Conservation (phyloP, 2,888 invertebrate genomes). For the Apodemia hepburni region DNA sequence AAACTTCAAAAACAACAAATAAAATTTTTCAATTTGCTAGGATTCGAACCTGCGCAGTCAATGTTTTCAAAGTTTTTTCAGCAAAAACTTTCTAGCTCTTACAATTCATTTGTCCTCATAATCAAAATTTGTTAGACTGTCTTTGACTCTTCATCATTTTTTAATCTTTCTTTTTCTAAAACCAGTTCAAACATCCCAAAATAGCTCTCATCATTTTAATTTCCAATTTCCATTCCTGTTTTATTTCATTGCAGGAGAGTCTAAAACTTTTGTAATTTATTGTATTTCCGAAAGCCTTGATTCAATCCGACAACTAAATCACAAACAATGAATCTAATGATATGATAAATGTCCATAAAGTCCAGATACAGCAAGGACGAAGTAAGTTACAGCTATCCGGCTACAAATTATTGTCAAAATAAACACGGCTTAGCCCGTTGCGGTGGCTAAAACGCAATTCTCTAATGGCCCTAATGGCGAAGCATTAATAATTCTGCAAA, state of each 20-base stretch:
- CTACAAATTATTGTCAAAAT: conserved; percentile 1
- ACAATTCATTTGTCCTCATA: too few relatives aligned
- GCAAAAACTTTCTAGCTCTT: too few relatives aligned
- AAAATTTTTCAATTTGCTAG: too few relatives aligned
- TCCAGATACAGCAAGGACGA: not conserved
- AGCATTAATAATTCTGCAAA: conserved; percentile 8
- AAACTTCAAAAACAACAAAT: too few relatives aligned
- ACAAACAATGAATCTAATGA: not conserved
- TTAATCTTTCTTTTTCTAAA: too few relatives aligned
- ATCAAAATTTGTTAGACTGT: too few relatives aligned
- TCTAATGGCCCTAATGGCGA: conserved; percentile 8
- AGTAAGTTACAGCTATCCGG: not conserved
- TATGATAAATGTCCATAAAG: not conserved
- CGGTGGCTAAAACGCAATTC: conserved; percentile 9
- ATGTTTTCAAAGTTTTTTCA: too few relatives aligned
- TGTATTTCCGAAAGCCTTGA: not conserved
- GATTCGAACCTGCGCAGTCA: too few relatives aligned
- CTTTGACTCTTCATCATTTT: too few relatives aligned
- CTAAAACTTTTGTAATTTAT: not conserved
- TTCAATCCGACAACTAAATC: not conserved
- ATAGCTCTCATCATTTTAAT: too few relatives aligned
- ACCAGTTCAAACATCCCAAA: too few relatives aligned
- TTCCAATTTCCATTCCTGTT: too few relatives aligned
- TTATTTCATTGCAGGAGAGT: not conserved
- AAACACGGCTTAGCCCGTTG: not conserved